Evolutionary conservation across 1,140 invertebrate species (phyloP).

Genomic region (Habropoda laboriosa): DNA sequence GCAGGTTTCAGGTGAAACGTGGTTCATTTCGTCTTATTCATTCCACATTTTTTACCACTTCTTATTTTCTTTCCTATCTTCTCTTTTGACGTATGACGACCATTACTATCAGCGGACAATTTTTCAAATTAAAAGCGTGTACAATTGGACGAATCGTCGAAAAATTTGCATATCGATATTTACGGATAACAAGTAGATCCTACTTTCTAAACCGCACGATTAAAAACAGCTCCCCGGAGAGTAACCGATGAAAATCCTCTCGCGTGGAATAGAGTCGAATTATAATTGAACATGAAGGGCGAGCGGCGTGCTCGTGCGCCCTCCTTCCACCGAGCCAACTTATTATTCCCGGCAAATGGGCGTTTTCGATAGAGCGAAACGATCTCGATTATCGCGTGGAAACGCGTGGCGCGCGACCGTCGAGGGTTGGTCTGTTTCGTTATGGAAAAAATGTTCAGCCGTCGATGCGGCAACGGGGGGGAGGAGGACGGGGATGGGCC

Average conservation of each 20-base stretch:
- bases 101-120: too few species aligned
- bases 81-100: too few species aligned
- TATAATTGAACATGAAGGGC: conserved; percentile 33
- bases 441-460: conserved; percentile 44
- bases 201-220: neutral
- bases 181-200: too few species aligned
- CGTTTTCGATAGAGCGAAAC: conserved; percentile 54
- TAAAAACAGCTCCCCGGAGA: conserved; percentile 12
- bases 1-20: neutral
- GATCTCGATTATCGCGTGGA: conserved; percentile 50
- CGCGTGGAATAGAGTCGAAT: conserved; percentile 10
- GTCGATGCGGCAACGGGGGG: too few species aligned
- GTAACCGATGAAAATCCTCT: neutral
- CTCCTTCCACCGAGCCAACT: conserved; percentile 4
- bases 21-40: neutral
- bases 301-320: too few species aligned
- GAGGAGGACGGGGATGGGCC: conserved; percentile 20
- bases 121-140: too few species aligned
- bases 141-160: too few species aligned
- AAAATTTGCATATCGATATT: too few species aligned
- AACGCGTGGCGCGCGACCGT: conserved; percentile 24
- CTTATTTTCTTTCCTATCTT: too few species aligned
- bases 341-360: conserved; percentile 47
- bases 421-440: conserved; percentile 20
- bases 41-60: neutral